Conservation (phyloP, 2,888 invertebrate genomes). For the Zelleria hepariella region DNA sequence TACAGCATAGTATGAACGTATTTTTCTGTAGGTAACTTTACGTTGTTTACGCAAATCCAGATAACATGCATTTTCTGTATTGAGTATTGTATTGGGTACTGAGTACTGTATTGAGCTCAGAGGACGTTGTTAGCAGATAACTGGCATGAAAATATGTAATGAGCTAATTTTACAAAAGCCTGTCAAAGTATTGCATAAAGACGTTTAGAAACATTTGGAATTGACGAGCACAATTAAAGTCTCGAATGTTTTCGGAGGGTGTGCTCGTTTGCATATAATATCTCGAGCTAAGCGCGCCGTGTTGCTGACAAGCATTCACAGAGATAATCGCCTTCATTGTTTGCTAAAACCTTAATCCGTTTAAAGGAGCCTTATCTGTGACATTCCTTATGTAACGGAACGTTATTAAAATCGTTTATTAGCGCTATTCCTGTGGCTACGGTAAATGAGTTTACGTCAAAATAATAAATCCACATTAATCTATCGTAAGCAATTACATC, state of each 20-base stretch:
- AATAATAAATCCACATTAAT: not conserved
- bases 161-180: not conserved
- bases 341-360: slow-evolving; percentile 50
- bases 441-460: not conserved
- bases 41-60: not conserved
- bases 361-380: slow-evolving; percentile 49
- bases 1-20: not conserved
- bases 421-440: not conserved
- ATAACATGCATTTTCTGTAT: not conserved
- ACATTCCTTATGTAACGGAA: slow-evolving; percentile 41
- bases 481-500: not conserved
- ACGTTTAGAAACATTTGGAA: slow-evolving; percentile 23
- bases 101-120: too few relatives aligned
- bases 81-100: not conserved
- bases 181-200: not conserved
- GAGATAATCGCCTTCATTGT: slow-evolving; percentile 57
- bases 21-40: not conserved
- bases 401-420: slow-evolving; percentile 47
- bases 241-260: slow-evolving; percentile 27
- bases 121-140: not conserved
- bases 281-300: slow-evolving; percentile 9
- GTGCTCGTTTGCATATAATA: slow-evolving; percentile 41
- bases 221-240: slow-evolving; percentile 38
- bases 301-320: slow-evolving; percentile 52
- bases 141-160: not conserved